These are phyloP conservation scores for Prunella fulvescens DNA, from an alignment of 2,113 vertebrate genomes.

Conservation along the genomic window DNA sequence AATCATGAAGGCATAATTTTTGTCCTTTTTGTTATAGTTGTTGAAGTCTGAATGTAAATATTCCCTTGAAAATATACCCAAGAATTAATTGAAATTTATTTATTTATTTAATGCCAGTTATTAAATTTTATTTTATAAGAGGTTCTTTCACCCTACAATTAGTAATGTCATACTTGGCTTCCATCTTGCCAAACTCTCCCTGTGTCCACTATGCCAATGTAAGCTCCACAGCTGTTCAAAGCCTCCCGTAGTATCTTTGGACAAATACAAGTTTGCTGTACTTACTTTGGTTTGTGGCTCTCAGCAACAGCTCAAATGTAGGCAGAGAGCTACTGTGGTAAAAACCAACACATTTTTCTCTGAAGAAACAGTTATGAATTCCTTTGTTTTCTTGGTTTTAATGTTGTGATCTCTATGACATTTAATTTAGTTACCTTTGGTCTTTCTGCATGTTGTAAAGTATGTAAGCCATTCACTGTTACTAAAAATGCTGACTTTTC, in stretches of 20 bases:
- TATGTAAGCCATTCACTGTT: background rate
- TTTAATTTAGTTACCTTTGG: background rate
- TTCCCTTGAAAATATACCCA: background rate
- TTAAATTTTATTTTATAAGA: background rate
- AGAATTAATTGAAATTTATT: background rate
- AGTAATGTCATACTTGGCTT: background rate
- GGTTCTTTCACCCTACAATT: background rate
- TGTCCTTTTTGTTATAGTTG: background rate
- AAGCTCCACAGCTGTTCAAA: background rate
- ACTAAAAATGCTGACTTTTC: background rate
- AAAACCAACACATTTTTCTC: background rate
- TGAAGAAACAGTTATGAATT: background rate
- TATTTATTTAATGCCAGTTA: background rate
- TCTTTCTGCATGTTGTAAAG: background rate
- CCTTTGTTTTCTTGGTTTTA: background rate
- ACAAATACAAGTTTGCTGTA: background rate
- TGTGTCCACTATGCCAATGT: background rate
- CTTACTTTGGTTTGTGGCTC: background rate
- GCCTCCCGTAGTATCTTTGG: background rate
- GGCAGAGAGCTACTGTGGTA: background rate
- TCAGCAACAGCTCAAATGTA: background rate
- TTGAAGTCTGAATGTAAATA: background rate
- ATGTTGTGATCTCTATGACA: background rate
- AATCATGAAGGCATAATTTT: background rate
- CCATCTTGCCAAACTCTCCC: background rate